A percentile compares a stretch with the other conserved stretches of the same genome.
These are phyloP conservation scores for Lepidotrigona ventralis DNA, from an alignment of 1,140 invertebrate genomes.

Conservation along the genomic window DNA sequence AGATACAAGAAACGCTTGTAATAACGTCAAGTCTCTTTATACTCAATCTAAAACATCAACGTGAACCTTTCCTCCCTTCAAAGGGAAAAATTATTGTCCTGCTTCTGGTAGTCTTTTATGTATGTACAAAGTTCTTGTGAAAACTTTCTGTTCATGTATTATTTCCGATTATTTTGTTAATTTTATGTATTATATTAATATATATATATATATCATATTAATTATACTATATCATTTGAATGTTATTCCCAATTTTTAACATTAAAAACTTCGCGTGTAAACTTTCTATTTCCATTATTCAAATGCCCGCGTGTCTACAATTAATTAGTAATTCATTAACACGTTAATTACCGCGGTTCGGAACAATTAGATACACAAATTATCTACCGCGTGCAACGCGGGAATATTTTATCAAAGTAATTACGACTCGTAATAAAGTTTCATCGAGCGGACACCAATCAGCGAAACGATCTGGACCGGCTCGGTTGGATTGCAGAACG, in stretches of 20 bases:
- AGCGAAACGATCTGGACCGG: constrained; percentile 35
- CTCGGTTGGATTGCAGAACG: constrained; percentile 2
- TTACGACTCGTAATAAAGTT: constrained; percentile 43
- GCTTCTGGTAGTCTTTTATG: neutral
- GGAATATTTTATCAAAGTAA: constrained; percentile 46
- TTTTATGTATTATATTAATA: no score
- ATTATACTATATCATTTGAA: no score
- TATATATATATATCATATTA: no score
- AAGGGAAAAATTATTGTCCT: neutral
- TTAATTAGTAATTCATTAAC: neutral
- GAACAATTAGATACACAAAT: constrained; percentile 25
- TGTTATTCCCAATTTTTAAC: no score
- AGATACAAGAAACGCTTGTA: constrained; percentile 38
- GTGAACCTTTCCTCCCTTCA: constrained; percentile 3
- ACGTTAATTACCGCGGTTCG: neutral
- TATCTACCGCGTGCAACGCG: constrained; percentile 6
- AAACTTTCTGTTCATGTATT: no score
- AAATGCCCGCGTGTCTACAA: neutral
- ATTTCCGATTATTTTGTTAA: no score
- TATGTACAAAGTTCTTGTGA: no score
- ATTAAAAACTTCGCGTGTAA: neutral
- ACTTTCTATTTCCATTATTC: neutral
- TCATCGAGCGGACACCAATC: constrained; percentile 30
- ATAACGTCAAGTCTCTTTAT: constrained; percentile 48
- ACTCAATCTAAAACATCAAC: constrained; percentile 22